Evolutionary conservation across 2,113 vertebrate genomes (phyloP).

Genomic region (Misgurnus mizolepis): DNA sequence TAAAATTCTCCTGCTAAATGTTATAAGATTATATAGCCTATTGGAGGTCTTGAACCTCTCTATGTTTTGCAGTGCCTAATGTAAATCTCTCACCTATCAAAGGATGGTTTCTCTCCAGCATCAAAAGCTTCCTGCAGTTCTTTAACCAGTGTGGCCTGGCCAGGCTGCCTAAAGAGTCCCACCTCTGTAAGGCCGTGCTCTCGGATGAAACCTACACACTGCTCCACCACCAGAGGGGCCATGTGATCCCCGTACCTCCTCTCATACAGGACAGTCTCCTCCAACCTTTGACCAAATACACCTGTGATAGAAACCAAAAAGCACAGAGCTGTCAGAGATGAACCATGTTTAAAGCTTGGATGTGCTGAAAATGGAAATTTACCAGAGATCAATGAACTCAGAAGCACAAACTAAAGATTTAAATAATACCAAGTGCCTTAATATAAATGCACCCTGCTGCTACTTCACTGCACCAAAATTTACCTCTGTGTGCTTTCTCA

Average conservation of each 20-base stretch:
- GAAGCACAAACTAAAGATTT: neutral
- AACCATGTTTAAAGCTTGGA: neutral
- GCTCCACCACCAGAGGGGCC: slow-evolving; percentile 79
- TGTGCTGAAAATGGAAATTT: neutral
- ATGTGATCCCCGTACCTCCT: slow-evolving; percentile 71
- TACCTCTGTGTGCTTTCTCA: slow-evolving; percentile 13
- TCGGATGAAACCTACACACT: slow-evolving; percentile 76
- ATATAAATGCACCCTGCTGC: neutral
- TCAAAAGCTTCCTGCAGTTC: slow-evolving; percentile 78
- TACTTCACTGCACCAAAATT: slow-evolving; percentile 38
- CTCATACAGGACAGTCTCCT: slow-evolving; percentile 78
- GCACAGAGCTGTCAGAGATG: neutral
- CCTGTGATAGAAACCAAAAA: slow-evolving; percentile 51
- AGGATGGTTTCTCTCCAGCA: slow-evolving; percentile 74
- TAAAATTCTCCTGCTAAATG: no score
- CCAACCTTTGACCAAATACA: slow-evolving; percentile 77
- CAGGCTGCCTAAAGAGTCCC: slow-evolving; percentile 77
- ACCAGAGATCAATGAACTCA: neutral
- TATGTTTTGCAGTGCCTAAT: neutral
- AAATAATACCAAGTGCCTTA: neutral
- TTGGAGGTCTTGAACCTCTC: no score
- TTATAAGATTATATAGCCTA: no score
- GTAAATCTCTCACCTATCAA: slow-evolving; percentile 71
- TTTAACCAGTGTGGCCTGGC: slow-evolving; percentile 75
- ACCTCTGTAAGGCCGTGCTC: slow-evolving; percentile 73